phyloP scores from a whole-genome alignment of 2,113 vertebrate genomes.

The Cinclus mexicanus region DNA sequence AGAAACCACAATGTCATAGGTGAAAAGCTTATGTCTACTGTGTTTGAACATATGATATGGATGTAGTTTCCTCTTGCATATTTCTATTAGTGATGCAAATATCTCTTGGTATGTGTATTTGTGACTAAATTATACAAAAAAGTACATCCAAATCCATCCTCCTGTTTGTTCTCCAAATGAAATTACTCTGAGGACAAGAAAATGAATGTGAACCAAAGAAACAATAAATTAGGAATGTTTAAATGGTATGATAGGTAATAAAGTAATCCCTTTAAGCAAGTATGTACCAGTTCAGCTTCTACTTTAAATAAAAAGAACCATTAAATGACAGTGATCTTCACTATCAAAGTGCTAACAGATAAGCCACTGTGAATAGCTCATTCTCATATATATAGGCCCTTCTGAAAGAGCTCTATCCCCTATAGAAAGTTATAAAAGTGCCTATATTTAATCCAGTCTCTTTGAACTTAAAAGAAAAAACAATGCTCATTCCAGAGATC shows the following conservation, averaged over 20 bases:
- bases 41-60: neutral
- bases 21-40: neutral
- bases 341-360: neutral
- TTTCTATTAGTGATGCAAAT: neutral
- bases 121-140: neutral
- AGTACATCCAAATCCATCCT: neutral
- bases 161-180: neutral
- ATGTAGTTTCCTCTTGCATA: neutral
- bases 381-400: rapidly evolving
- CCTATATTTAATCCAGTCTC: neutral
- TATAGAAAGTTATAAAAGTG: neutral
- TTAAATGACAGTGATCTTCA: neutral
- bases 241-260: neutral
- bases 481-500: neutral
- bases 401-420: neutral
- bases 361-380: neutral
- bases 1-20: neutral
- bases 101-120: neutral
- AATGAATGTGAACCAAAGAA: neutral
- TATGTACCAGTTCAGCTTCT: neutral
- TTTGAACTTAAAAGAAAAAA: neutral
- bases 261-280: neutral
- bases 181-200: neutral
- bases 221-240: neutral
- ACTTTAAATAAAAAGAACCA: neutral